Base-by-base conservation (phyloP, 2,797 vertebrate species). In the Cyclopterus lumpus region DNA sequence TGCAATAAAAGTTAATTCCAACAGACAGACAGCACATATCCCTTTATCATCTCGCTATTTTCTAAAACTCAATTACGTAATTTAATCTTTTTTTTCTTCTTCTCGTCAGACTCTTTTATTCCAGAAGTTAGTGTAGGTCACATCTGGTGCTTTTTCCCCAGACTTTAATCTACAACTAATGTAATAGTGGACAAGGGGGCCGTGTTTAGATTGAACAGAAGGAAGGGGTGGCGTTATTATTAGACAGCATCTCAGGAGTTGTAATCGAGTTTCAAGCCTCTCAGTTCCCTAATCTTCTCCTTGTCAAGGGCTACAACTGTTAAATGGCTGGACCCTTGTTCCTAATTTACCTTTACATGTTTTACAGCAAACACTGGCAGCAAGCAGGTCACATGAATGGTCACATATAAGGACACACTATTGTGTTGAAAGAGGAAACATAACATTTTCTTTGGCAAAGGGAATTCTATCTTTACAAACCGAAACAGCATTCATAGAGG, bases 191-290 rank as follows among this genome's bases (percentile, higher is more conserved):
- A 88, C 82, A 59, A 61, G 86, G 80, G 82, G 81, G 80, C 74
- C 30, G 58, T 86, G 89, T 91, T 92, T 89, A 73, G 90, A 82
- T 86, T 85, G 83, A 92, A 83, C 87, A 90, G 90, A 90, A 90
- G 90, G 88, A 80, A 71, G 66, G 78, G 66, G 74, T 84, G 63
- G 77, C 4, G 61, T 88, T 92, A 90, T 92, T 92, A 91, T 91
- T 90, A 92, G 90, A 92, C 91, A 63, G 79, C 79, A 86, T 91
- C 87, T 88, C 87, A 86, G 82, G 87, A 90, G 86, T 90, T 90
- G 83, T 93, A 94, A 95, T 94, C 78, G 82, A 92, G 93, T 94
- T 93, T 93, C 90, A 93, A 91, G 88, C 83, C 86, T 93, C 92
- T 93, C 91, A 91, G 91, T 94, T 93, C 87, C 88, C 87, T 90